These are phyloP conservation scores for Tipula unca DNA, from an alignment of 2,888 invertebrate species.

Conservation along the genomic window DNA sequence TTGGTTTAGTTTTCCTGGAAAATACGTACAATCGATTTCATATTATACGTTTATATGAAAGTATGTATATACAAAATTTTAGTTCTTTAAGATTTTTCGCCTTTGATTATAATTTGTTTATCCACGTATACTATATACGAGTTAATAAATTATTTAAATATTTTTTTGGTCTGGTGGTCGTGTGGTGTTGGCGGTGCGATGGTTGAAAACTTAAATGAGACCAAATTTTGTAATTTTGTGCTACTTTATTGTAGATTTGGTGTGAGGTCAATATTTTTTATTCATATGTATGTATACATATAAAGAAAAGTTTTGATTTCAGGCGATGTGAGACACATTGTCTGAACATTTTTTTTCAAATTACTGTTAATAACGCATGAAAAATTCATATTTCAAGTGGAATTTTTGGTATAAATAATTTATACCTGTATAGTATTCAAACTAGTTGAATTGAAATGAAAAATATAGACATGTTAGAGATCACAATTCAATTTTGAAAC, in stretches of 20 bases:
- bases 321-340: neutral
- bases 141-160: slow-evolving; percentile 1
- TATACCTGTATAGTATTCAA: too few species aligned
- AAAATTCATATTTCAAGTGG: too few species aligned
- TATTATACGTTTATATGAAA: too few species aligned
- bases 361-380: too few species aligned
- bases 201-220: neutral
- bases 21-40: neutral
- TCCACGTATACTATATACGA: neutral
- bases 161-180: neutral
- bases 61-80: neutral
- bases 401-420: too few species aligned
- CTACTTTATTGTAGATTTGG: neutral
- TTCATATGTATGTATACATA: neutral
- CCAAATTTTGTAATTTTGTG: neutral
- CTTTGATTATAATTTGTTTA: neutral
- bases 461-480: too few species aligned
- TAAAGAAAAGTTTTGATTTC: neutral
- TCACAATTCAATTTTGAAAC: too few species aligned
- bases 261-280: neutral
- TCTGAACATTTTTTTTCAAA: neutral
- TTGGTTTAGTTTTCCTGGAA: neutral
- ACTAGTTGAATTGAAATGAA: too few species aligned
- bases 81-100: neutral
- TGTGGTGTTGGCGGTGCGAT: too few species aligned